These are phyloP conservation scores for Enteromius argenteus DNA, from an alignment of 2,797 vertebrate genomes.

Conservation along the genomic window DNA sequence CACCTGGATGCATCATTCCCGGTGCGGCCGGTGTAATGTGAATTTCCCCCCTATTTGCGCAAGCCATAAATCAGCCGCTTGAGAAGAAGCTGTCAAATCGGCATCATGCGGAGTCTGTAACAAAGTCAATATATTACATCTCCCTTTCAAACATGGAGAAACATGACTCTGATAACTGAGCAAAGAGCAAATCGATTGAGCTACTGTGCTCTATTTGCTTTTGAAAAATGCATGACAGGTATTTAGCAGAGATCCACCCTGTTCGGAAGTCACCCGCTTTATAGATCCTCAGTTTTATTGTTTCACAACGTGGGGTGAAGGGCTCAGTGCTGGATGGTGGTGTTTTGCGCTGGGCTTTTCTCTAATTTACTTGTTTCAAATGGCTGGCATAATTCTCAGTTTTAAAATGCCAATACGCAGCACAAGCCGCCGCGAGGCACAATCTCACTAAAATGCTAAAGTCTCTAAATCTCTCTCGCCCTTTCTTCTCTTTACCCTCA, in stretches of 20 bases:
- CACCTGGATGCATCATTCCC: constrained; percentile 71
- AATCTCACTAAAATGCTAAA: constrained; percentile 38
- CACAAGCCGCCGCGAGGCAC: constrained; percentile 22
- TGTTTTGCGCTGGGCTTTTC: constrained; percentile 22
- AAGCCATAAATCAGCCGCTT: constrained; percentile 84
- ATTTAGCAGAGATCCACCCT: constrained; percentile 22
- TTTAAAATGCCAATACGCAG: constrained; percentile 45
- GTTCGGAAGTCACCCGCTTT: neutral
- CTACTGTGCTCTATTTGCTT: constrained; percentile 52
- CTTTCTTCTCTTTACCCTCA: constrained; percentile 56
- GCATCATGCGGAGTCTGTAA: constrained; percentile 77
- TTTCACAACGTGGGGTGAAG: neutral
- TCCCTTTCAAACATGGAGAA: constrained; percentile 84
- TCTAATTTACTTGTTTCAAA: constrained; percentile 30
- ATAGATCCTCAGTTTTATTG: constrained; percentile 5
- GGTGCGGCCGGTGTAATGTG: constrained; percentile 60
- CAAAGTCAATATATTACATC: constrained; percentile 82
- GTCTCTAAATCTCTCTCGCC: constrained; percentile 59
- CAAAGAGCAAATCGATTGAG: constrained; percentile 84
- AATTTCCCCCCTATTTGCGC: constrained; percentile 29
- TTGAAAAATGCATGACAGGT: constrained; percentile 31
- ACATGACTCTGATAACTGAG: constrained; percentile 77
- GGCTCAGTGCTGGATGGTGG: neutral
- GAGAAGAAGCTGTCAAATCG: constrained; percentile 77
- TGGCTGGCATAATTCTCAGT: constrained; percentile 43